Evolutionary conservation across 2,888 invertebrate species (phyloP).

Genomic region (Abrostola triplasia): DNA sequence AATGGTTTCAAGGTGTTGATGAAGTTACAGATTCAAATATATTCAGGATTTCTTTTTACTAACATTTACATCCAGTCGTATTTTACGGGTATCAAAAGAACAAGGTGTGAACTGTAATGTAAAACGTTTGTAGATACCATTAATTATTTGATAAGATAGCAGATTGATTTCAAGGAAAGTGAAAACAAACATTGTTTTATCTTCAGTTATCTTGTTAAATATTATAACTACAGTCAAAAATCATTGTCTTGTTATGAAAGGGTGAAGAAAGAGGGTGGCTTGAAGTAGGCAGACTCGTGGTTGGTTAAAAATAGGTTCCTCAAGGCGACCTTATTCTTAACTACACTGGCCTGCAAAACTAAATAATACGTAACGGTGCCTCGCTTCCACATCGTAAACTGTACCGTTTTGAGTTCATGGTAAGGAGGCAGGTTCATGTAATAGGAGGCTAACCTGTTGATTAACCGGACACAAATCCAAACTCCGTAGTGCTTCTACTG

Average conservation of each 20-base stretch:
- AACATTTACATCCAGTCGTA: no score
- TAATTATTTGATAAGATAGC: conserved; percentile 40
- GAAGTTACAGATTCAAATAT: no score
- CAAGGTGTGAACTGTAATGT: conserved; percentile 9
- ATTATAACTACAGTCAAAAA: neutral
- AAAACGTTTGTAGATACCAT: conserved; percentile 6
- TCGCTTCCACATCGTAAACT: no score
- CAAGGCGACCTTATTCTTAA: neutral
- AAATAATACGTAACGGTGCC: no score
- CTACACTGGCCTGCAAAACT: no score
- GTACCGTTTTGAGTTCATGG: no score
- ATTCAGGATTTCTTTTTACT: no score
- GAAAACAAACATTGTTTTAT: conserved; percentile 36
- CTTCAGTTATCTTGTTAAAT: conserved; percentile 4
- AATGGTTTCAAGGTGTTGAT: no score
- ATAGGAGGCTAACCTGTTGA: no score
- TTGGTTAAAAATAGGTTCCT: conserved; percentile 6
- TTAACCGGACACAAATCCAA: no score
- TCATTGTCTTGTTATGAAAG: conserved; percentile 1
- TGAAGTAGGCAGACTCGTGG: conserved; percentile 2
- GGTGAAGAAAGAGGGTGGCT: conserved; percentile 2
- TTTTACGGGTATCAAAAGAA: conserved; percentile 1
- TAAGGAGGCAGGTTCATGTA: no score
- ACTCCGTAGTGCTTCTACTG: no score
- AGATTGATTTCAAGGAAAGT: conserved; percentile 41